phyloP scores from a whole-genome alignment of 35 echinoderm and acorn worm species.

The Ptychodera flava region DNA sequence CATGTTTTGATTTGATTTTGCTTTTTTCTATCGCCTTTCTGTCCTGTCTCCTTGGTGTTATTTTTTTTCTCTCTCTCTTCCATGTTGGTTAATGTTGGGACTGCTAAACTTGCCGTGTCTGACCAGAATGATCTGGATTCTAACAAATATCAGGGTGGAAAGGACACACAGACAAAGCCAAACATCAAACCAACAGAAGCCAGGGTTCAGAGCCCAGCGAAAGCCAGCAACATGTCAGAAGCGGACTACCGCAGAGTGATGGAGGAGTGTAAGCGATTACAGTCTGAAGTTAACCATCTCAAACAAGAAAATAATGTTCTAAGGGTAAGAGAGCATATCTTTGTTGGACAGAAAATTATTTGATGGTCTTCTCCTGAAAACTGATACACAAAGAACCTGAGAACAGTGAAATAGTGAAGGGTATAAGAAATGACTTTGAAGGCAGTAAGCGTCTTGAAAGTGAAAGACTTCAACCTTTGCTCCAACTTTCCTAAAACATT shows the following conservation, averaged over 20 bases:
- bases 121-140: background rate
- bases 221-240: background rate
- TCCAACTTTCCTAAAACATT: too few species aligned
- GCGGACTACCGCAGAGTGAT: background rate
- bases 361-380: too few species aligned
- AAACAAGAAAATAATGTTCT: background rate
- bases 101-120: background rate
- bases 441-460: too few species aligned
- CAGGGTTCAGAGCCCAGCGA: background rate
- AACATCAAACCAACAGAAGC: background rate
- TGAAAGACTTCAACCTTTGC: too few species aligned
- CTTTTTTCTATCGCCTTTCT: background rate
- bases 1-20: background rate
- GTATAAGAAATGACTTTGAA: too few species aligned
- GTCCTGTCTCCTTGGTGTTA: background rate
- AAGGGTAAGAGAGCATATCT: background rate
- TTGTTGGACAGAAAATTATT: background rate
- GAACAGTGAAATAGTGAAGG: too few species aligned
- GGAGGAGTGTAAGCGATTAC: background rate
- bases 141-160: constrained; percentile 1
- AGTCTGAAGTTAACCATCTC: background rate
- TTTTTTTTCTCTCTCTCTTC: background rate
- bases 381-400: too few species aligned
- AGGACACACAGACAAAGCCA: background rate
- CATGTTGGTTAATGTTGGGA: background rate